Percentiles rank a stretch among this genome's conserved stretches.
Conservation (phyloP, 2,888 invertebrate species). For the Tinea semifulvella region DNA sequence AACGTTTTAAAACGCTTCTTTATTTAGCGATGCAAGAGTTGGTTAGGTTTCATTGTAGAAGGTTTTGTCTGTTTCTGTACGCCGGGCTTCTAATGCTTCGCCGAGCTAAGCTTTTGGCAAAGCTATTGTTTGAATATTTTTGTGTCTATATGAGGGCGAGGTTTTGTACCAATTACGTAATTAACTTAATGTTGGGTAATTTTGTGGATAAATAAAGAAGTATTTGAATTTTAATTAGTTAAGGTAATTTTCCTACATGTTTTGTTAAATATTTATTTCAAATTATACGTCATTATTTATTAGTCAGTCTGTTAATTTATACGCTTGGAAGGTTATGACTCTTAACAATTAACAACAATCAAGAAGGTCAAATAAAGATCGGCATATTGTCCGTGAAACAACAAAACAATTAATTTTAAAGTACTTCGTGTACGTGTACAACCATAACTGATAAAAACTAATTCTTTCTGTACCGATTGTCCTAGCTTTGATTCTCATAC, state of each 20-base stretch:
- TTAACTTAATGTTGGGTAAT: not conserved
- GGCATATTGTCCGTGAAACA: no score
- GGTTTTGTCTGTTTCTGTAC: slow-evolving; percentile 8
- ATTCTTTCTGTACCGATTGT: no score
- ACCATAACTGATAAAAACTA: no score
- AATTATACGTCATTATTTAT: not conserved
- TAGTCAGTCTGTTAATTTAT: not conserved
- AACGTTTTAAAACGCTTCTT: not conserved
- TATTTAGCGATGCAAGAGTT: not conserved
- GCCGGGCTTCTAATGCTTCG: not conserved
- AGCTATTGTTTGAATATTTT: slow-evolving; percentile 5
- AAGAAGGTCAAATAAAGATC: no score
- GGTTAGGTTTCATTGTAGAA: not conserved
- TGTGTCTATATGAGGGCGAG: not conserved
- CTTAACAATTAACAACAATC: no score
- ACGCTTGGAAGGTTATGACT: no score
- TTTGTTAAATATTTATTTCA: not conserved
- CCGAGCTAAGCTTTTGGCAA: not conserved
- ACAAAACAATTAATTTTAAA: no score
- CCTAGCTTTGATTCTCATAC: no score
- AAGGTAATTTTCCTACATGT: not conserved
- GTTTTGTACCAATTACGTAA: slow-evolving; percentile 5
- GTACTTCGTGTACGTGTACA: no score
- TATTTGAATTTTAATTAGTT: not conserved
- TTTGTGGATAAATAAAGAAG: not conserved